Percentiles rank a stretch among this genome's conserved stretches.
Conservation (phyloP, 2,888 invertebrate species). For the Diarsia rubi region DNA sequence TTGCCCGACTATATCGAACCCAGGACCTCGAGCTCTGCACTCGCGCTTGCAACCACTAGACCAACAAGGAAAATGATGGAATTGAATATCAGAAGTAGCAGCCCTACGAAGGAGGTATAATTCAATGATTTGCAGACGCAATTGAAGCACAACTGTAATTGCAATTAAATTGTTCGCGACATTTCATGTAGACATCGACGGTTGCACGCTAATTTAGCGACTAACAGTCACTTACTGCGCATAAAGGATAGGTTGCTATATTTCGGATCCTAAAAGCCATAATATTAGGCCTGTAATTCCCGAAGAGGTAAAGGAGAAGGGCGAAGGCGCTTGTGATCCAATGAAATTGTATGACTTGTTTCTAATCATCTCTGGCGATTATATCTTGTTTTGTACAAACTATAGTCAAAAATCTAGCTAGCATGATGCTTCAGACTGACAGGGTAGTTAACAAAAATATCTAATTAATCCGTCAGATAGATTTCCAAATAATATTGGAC, state of each 20-base stretch:
- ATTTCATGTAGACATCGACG: slow-evolving; percentile 61
- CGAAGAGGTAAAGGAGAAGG: no score
- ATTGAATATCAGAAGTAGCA: slow-evolving; percentile 15
- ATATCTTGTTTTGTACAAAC: not conserved
- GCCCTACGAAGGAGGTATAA: slow-evolving; percentile 64
- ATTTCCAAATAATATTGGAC: no score
- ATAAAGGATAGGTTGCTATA: not conserved
- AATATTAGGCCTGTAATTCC: no score
- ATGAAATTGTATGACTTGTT: no score
- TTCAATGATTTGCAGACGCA: slow-evolving; percentile 70
- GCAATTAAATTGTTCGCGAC: slow-evolving; percentile 72
- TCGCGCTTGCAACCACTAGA: no score
- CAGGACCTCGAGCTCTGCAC: no score
- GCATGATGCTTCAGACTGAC: no score
- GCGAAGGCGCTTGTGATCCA: no score
- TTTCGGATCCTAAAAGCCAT: not conserved
- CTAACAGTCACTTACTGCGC: slow-evolving; percentile 21
- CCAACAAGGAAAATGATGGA: not conserved
- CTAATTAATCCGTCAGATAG: no score
- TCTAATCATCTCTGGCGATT: not conserved
- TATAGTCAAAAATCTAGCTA: not conserved
- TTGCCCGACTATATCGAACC: no score
- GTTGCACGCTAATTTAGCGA: slow-evolving; percentile 46
- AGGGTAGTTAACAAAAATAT: no score
- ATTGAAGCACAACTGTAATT: slow-evolving; percentile 75